Evolutionary conservation across 2,797 vertebrate species (phyloP).

Genomic region (Bucorvus abyssinicus): DNA sequence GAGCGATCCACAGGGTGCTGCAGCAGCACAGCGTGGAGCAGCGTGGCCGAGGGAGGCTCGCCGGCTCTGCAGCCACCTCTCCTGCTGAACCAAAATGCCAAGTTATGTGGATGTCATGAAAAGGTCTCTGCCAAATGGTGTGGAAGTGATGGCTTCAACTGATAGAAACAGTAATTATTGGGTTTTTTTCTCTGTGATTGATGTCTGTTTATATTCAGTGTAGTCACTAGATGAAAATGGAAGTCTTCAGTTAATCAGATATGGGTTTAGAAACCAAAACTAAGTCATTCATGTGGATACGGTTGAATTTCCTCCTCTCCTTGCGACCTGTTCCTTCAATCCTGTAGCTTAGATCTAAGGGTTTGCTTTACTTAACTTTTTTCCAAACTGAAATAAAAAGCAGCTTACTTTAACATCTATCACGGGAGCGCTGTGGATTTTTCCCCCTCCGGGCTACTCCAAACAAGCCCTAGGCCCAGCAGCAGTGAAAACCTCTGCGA

Average conservation of each 20-base stretch:
- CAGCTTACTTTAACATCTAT: constrained; percentile 28
- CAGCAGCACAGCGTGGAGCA: not conserved
- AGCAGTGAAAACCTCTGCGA: not conserved
- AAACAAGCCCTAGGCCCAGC: constrained; percentile 38
- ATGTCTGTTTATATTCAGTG: not conserved
- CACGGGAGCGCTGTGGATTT: not conserved
- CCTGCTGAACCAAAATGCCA: not conserved
- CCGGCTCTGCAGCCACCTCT: not conserved
- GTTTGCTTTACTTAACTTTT: constrained; percentile 42
- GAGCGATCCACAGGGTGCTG: not conserved
- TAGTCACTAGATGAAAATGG: constrained; percentile 9
- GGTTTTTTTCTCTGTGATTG: not conserved
- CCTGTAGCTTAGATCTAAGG: constrained; percentile 12
- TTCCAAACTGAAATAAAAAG: constrained; percentile 38
- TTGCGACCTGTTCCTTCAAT: constrained; percentile 32
- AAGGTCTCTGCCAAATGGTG: not conserved
- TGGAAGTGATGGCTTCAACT: not conserved
- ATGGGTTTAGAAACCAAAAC: constrained; percentile 12
- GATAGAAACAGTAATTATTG: not conserved
- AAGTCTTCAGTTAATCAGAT: constrained; percentile 38
- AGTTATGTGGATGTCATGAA: not conserved
- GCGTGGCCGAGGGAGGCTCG: not conserved
- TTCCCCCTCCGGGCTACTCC: not conserved
- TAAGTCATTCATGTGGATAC: constrained; percentile 16
- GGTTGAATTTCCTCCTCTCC: constrained; percentile 32